Evolutionary conservation across 2,888 invertebrate genomes (phyloP).

Genomic region (Osmoderma eremita): DNA sequence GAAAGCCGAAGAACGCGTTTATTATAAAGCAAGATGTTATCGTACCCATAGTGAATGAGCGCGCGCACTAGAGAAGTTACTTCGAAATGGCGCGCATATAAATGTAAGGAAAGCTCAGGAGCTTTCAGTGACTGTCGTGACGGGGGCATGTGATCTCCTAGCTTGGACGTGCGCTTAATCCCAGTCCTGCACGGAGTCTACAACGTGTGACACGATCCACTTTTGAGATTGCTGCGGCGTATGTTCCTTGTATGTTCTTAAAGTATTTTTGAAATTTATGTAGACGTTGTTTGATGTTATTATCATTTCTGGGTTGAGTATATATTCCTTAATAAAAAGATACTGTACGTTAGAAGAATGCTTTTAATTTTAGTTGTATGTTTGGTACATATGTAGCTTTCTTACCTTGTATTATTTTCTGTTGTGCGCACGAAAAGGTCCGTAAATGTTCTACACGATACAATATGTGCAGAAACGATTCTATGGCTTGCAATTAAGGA

Average conservation of each 20-base stretch:
- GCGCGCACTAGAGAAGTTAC: slow-evolving; percentile 42
- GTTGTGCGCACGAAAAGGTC: not conserved
- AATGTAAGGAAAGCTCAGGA: slow-evolving; percentile 44
- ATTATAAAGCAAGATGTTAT: slow-evolving; percentile 13
- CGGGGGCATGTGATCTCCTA: slow-evolving; percentile 41
- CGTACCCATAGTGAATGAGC: slow-evolving; percentile 35
- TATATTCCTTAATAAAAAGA: slow-evolving; percentile 24
- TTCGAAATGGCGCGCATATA: slow-evolving; percentile 47
- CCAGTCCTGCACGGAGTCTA: slow-evolving; percentile 20
- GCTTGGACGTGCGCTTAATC: slow-evolving; percentile 25
- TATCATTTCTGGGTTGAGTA: slow-evolving; percentile 3
- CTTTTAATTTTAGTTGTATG: slow-evolving; percentile 22
- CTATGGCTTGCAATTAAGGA: slow-evolving; percentile 2
- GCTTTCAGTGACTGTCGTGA: slow-evolving; percentile 47
- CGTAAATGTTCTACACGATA: not conserved
- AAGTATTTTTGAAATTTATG: slow-evolving; percentile 18
- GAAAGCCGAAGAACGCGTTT: slow-evolving; percentile 16
- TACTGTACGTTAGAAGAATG: slow-evolving; percentile 18
- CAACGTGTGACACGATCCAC: slow-evolving; percentile 17
- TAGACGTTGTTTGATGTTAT: slow-evolving; percentile 17
- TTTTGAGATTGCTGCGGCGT: slow-evolving; percentile 13
- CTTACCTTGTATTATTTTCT: not conserved
- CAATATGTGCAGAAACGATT: slow-evolving; percentile 1
- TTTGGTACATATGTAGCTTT: not conserved
- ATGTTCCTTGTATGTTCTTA: slow-evolving; percentile 28